Percentiles rank a stretch among this genome's conserved stretches.
These are phyloP conservation scores for Oasisia sp. DNA, from an alignment of 2,888 invertebrate species.

Conservation along the genomic window DNA sequence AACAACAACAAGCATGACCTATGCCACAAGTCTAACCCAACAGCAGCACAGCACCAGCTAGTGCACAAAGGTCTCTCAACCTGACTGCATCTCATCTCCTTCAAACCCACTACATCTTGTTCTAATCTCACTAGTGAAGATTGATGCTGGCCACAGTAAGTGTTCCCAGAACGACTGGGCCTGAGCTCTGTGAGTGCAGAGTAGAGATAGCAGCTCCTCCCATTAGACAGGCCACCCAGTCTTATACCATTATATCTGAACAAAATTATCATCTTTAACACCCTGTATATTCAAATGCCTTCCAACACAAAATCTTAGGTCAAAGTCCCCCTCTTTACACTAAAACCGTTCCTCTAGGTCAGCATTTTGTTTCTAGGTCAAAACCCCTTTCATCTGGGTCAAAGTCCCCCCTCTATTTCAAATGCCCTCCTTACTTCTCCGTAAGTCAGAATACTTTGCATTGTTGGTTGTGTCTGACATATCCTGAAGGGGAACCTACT, in stretches of 20 bases:
- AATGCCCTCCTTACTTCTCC: too few species aligned
- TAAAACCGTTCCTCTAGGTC: too few species aligned
- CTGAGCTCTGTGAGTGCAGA: neutral
- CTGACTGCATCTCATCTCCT: neutral
- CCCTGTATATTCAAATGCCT: neutral
- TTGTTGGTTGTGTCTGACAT: too few species aligned
- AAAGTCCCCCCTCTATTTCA: too few species aligned
- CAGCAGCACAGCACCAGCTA: neutral
- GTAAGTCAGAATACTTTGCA: too few species aligned
- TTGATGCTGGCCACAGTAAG: neutral
- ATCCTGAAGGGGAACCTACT: too few species aligned
- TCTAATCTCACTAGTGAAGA: neutral
- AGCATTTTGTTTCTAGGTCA: too few species aligned
- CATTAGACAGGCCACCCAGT: neutral
- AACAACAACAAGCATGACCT: constrained; percentile 1
- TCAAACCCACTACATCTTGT: neutral
- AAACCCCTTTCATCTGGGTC: too few species aligned
- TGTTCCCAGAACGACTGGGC: neutral
- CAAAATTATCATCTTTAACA: neutral
- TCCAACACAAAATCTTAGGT: too few species aligned
- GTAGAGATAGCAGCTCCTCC: neutral
- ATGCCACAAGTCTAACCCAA: neutral
- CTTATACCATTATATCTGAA: too few species aligned
- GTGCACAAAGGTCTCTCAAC: neutral
- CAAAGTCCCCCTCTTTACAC: too few species aligned